Percentiles rank a stretch among this genome's conserved stretches.
These are phyloP conservation scores for Cheilosia pagana DNA, from an alignment of 2,888 invertebrate genomes.

Conservation along the genomic window DNA sequence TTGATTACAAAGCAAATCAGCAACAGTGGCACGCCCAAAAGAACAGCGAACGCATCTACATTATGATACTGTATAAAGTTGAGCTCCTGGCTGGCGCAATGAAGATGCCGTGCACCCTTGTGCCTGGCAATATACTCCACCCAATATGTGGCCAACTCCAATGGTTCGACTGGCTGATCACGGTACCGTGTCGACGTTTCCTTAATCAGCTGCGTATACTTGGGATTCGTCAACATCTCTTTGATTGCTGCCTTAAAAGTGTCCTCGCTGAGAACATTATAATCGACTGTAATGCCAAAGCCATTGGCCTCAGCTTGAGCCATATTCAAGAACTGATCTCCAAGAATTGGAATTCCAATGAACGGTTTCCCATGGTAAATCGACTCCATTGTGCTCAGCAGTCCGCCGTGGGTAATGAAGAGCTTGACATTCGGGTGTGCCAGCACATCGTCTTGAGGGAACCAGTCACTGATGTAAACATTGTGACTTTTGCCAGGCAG, in stretches of 20 bases:
- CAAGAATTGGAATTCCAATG: slow-evolving; percentile 85
- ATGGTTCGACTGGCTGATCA: slow-evolving; percentile 80
- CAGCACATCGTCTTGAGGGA: slow-evolving; percentile 83
- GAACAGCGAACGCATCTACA: slow-evolving; percentile 77
- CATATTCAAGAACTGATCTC: slow-evolving; percentile 85
- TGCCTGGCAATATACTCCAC: slow-evolving; percentile 81
- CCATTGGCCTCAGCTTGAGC: slow-evolving; percentile 82
- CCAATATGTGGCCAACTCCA: slow-evolving; percentile 82
- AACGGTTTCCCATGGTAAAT: slow-evolving; percentile 84
- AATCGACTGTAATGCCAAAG: slow-evolving; percentile 81
- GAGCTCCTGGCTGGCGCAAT: slow-evolving; percentile 80
- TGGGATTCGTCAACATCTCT: slow-evolving; percentile 76
- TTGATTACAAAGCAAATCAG: neutral
- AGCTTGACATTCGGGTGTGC: slow-evolving; percentile 84
- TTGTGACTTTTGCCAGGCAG: slow-evolving; percentile 80
- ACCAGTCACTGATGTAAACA: slow-evolving; percentile 83
- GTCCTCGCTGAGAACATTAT: slow-evolving; percentile 79
- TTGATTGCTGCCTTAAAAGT: slow-evolving; percentile 75
- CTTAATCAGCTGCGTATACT: slow-evolving; percentile 74
- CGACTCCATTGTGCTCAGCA: slow-evolving; percentile 84
- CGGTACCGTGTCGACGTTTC: slow-evolving; percentile 78
- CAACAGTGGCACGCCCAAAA: slow-evolving; percentile 4
- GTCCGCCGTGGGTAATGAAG: slow-evolving; percentile 84
- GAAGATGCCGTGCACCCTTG: slow-evolving; percentile 80
- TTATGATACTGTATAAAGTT: slow-evolving; percentile 78